Evolutionary conservation across 1,140 invertebrate species (phyloP), one percentile per base, ranked within the genome.

Genomic region (Drosophila varians): DNA sequence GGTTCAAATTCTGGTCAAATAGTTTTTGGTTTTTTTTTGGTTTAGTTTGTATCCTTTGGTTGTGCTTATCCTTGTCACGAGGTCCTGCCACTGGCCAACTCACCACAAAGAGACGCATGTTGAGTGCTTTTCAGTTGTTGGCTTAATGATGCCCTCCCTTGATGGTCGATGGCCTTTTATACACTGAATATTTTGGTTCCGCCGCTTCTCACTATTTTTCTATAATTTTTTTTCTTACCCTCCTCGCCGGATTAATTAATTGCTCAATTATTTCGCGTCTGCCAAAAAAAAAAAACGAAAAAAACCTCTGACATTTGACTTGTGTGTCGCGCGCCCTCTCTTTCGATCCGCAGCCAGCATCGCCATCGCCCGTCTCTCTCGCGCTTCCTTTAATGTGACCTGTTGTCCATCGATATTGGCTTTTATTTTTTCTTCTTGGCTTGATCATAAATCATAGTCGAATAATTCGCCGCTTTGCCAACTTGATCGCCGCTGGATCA

Each of bases 31-130:
- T 2, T 28, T 7, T 28, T 7, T 9, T 31, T 31, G 28, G 9
- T 31, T 11, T 11, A 3, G 28, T 31, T 28, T 28, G 25, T 31
- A 31, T 31, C 28, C 28, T 31, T 31, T 8, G 26, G 26, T 8
- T 28, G 3, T n/a, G 28, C 11, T n/a, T 31, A 31, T 31, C 28
- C 28, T 31, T 2, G 26, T 4, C 18, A 9, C 18, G 36, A 34
- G n/a, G n/a, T 56, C 47, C 36, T 34, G 40, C 5, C 18, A 36
- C 45, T 25, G 9, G 36, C 3, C 0, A 55, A 43, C 70, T 89
- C 75, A 90, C 88, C 88, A 90, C 75, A 74, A 90, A 86, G 8
- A 89, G 49, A 74, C 88, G 88, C 88, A 90, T 90, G 49, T 87
- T 69, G 68, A 56, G 58, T 79, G 66, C 56, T 40, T 77, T 80